Evolutionary conservation across 1,140 invertebrate genomes (phyloP), one percentile per base, ranked within the genome.

Genomic region (Drosophila gunungcola): DNA sequence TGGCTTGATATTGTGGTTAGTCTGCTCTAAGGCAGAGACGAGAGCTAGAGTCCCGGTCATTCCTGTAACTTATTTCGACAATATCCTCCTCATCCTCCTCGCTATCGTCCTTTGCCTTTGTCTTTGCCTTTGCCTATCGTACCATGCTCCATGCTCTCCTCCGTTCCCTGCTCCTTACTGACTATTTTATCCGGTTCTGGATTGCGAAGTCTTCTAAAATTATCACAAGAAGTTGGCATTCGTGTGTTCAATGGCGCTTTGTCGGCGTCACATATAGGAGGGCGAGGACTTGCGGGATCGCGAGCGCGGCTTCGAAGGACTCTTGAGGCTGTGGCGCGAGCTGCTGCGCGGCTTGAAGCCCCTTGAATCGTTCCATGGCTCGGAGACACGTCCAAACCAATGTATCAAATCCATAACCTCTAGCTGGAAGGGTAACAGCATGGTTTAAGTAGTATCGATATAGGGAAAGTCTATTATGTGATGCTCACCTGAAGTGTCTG

Each of bases 401-500:
- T 89, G 89, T 32, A 92, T 90, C 27, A 92, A 58, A 49, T 92
- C 91, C 80, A 88, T 88, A 1, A 92, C 91, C 65, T 92, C 91
- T 29, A 88, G 65, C 91, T 91, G 13, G 1, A 51, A 41, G 6
- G 21, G 4, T n/a, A 16, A 12, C 9, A 46, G 1, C 11, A 38
- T 38, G 1, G 3, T 55, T 16, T 4, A 3, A 10, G 16, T 21
- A 21, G 16, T 21, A 21, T 21, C 16, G 16, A 21, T 21, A 21
- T 21, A 21, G 16, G 16, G 16, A 21, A 21, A 21, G 16, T 21
- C 16, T 21, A 0, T 0, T 21, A 1, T 1, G 1, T 21, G 16
- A 3, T 13, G 25, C 36, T 53, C 56, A 94, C 93, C 84, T 95
- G 95, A 53, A 96, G 85, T 43, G 94, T 93, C 63, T 94, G 93